These are phyloP conservation scores for Antennarius maculatus DNA, from an alignment of 2,797 vertebrate genomes.

Conservation along the genomic window DNA sequence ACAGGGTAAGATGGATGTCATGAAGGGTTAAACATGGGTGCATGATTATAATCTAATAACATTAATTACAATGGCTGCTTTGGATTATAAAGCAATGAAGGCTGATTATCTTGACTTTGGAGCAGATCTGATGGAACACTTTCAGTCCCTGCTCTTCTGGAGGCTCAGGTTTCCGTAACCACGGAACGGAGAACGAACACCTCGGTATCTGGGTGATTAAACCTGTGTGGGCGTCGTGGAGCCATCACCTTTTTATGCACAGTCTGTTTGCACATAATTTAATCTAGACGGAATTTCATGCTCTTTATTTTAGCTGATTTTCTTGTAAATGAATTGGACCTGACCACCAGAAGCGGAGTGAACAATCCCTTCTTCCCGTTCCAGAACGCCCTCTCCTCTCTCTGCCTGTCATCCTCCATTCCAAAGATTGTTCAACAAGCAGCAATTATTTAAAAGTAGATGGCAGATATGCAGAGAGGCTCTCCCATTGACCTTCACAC, in stretches of 20 bases:
- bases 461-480: slow-evolving; percentile 54
- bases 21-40: background rate
- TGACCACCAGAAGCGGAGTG: slow-evolving; percentile 36
- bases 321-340: slow-evolving; percentile 60
- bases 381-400: background rate
- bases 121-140: slow-evolving; percentile 35
- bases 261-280: slow-evolving; percentile 40
- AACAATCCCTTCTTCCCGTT: slow-evolving; percentile 36
- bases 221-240: slow-evolving; percentile 44
- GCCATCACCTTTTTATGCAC: slow-evolving; percentile 52
- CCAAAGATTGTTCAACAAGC: slow-evolving; percentile 38
- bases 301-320: slow-evolving; percentile 51
- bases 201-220: slow-evolving; percentile 44
- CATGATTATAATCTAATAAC: slow-evolving; percentile 3
- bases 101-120: slow-evolving; percentile 31
- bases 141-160: slow-evolving; percentile 26
- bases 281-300: slow-evolving; percentile 46
- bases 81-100: slow-evolving; percentile 32
- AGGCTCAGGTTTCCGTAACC: slow-evolving; percentile 13
- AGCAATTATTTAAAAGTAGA: slow-evolving; percentile 39
- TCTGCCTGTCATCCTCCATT: slow-evolving; percentile 28
- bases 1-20: no score
- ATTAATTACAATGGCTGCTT: slow-evolving; percentile 10
- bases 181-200: slow-evolving; percentile 26
- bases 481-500: slow-evolving; percentile 44